A percentile compares a stretch with the other conserved stretches of the same genome.
These are phyloP conservation scores for Spialia ferax DNA, from an alignment of 2,888 invertebrate genomes.

Conservation along the genomic window DNA sequence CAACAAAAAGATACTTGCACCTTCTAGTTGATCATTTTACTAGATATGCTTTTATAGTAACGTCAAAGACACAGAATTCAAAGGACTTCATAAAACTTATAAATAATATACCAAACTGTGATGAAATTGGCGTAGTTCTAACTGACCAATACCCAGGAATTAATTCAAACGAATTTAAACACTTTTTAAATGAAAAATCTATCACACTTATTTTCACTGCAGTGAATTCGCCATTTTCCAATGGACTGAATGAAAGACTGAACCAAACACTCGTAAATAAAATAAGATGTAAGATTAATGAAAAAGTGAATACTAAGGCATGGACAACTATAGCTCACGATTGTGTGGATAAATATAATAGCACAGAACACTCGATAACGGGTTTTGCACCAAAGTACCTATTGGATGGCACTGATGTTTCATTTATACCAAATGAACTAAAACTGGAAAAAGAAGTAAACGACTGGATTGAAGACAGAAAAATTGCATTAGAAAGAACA, in stretches of 20 bases:
- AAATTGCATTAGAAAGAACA: background rate
- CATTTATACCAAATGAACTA: background rate
- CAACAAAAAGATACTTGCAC: no score
- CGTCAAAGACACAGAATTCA: background rate
- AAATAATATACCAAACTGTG: background rate
- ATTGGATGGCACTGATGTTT: background rate
- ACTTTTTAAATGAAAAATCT: background rate
- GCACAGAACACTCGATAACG: background rate
- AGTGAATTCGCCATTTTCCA: background rate
- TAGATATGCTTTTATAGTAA: background rate
- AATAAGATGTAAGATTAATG: background rate
- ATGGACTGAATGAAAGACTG: background rate
- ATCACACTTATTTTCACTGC: background rate
- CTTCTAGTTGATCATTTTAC: no score
- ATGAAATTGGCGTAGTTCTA: background rate
- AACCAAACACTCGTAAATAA: background rate
- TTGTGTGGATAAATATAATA: background rate
- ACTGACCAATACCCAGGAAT: background rate
- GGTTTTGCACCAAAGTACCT: background rate
- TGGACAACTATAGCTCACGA: background rate
- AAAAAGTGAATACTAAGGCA: background rate
- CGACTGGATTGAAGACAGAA: background rate
- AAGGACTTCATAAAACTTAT: background rate
- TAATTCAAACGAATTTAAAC: background rate
- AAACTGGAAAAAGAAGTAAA: background rate